Percentiles rank a stretch among this genome's conserved stretches.
Evolutionary conservation across 23 tunicate species (phyloP).

Genomic region (Aplidium turbinatum): DNA sequence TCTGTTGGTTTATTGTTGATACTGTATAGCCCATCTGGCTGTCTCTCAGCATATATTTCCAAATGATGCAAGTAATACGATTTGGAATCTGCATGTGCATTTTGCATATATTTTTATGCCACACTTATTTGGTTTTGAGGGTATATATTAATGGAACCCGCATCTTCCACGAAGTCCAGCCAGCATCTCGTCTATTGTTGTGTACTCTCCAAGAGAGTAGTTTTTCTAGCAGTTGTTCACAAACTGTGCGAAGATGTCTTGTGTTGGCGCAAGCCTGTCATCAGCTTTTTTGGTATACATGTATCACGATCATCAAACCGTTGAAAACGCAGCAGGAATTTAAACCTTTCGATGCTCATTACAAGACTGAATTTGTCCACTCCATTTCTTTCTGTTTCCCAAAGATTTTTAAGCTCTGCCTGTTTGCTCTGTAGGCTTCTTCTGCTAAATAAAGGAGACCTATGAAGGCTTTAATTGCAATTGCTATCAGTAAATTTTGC

Average conservation of each 20-base stretch:
- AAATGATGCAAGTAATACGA: too few relatives aligned
- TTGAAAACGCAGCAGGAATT: background rate
- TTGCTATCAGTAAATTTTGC: background rate
- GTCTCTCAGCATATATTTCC: conserved; percentile 9
- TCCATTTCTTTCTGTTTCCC: conserved; percentile 1
- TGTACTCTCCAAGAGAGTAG: conserved; percentile 1
- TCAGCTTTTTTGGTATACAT: background rate
- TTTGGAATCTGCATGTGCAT: conserved; percentile 8
- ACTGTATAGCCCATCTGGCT: conserved; percentile 1
- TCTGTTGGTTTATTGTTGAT: conserved; percentile 1
- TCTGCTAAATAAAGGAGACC: conserved; percentile 3
- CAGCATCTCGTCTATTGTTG: conserved; percentile 5
- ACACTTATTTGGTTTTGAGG: conserved; percentile 7
- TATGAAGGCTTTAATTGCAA: conserved; percentile 1
- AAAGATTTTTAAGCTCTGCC: background rate
- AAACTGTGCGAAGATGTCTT: background rate
- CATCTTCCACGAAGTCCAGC: conserved; percentile 15
- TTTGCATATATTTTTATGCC: conserved; percentile 12
- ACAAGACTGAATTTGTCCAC: background rate
- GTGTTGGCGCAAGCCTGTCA: background rate
- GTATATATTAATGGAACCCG: conserved; percentile 5
- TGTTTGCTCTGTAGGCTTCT: conserved; percentile 5
- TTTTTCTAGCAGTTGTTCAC: background rate
- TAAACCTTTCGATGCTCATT: background rate
- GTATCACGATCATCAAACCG: background rate